Conservation (phyloP, 2,888 invertebrate genomes). For the Seladonia tumulorum region DNA sequence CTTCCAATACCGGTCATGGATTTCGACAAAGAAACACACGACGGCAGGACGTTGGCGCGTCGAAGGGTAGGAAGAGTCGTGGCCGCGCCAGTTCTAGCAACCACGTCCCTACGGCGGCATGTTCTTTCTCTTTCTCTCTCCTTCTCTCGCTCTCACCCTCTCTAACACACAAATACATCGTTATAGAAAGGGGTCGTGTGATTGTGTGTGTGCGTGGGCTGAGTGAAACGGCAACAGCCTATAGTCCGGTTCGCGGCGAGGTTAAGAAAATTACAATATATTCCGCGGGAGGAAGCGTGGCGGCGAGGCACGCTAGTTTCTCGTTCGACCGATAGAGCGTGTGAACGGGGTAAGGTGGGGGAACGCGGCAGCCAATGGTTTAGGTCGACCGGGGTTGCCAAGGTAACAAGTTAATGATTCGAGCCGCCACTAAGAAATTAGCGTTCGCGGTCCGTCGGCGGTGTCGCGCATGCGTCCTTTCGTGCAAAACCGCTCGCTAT, state of each 20-base stretch:
- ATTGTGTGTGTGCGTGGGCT: slow-evolving; percentile 18
- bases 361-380: slow-evolving; percentile 80
- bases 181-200: neutral
- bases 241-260: slow-evolving; percentile 54
- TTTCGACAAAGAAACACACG: slow-evolving; percentile 65
- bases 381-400: slow-evolving; percentile 81
- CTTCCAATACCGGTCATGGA: slow-evolving; percentile 66
- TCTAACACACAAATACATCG: neutral
- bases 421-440: slow-evolving; percentile 83
- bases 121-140: slow-evolving; percentile 1
- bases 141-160: neutral
- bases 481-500: slow-evolving; percentile 37
- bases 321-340: slow-evolving; percentile 68
- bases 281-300: slow-evolving; percentile 46
- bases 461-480: slow-evolving; percentile 58
- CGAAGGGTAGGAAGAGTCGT: slow-evolving; percentile 69
- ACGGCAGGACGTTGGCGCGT: slow-evolving; percentile 63
- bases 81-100: slow-evolving; percentile 71
- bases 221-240: slow-evolving; percentile 42
- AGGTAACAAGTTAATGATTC: slow-evolving; percentile 84
- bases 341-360: slow-evolving; percentile 68
- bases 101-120: slow-evolving; percentile 58
- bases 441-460: slow-evolving; percentile 70
- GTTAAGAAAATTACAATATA: slow-evolving; percentile 63
- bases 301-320: slow-evolving; percentile 62